Percentiles rank a stretch among this genome's conserved stretches.
phyloP scores from a whole-genome alignment of 1,140 invertebrate species.

The Neodiprion fabricii region DNA sequence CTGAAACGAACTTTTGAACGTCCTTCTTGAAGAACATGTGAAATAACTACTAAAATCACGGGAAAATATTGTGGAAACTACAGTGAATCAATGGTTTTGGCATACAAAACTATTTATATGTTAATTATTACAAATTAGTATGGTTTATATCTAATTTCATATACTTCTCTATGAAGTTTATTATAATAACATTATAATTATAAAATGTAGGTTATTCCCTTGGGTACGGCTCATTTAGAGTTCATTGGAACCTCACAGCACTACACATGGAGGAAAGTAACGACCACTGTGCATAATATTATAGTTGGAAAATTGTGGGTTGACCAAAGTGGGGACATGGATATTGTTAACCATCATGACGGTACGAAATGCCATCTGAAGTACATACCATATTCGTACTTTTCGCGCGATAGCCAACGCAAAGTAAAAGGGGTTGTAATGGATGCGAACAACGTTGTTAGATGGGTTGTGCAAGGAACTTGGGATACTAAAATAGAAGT shows the following conservation, averaged over 20 bases:
- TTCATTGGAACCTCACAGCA: constrained; percentile 81
- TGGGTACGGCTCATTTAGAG: constrained; percentile 84
- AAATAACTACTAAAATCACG: too few relatives aligned
- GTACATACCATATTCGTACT: constrained; percentile 97
- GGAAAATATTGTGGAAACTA: too few relatives aligned
- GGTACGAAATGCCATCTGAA: constrained; percentile 96
- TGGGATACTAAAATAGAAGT: constrained; percentile 97
- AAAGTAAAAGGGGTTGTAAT: constrained; percentile 84
- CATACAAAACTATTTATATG: too few relatives aligned
- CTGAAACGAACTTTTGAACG: too few relatives aligned
- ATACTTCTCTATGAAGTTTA: too few relatives aligned
- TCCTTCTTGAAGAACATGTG: too few relatives aligned
- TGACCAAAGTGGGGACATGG: constrained; percentile 99
- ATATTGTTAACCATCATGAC: constrained; percentile 87
- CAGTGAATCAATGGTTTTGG: too few relatives aligned
- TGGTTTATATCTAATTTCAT: too few relatives aligned
- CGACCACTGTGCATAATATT: constrained; percentile 98
- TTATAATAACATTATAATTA: neutral
- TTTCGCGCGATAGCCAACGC: constrained; percentile 91
- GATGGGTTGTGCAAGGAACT: constrained; percentile 88
- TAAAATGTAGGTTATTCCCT: constrained; percentile 77
- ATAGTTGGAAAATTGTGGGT: constrained; percentile 99
- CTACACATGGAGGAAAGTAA: constrained; percentile 98
- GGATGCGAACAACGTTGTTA: constrained; percentile 72
- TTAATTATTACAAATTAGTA: too few relatives aligned